Percentiles rank a stretch among this genome's conserved stretches.
phyloP scores from a whole-genome alignment of 2,888 invertebrate species.

The Petrolisthes cinctipes region DNA sequence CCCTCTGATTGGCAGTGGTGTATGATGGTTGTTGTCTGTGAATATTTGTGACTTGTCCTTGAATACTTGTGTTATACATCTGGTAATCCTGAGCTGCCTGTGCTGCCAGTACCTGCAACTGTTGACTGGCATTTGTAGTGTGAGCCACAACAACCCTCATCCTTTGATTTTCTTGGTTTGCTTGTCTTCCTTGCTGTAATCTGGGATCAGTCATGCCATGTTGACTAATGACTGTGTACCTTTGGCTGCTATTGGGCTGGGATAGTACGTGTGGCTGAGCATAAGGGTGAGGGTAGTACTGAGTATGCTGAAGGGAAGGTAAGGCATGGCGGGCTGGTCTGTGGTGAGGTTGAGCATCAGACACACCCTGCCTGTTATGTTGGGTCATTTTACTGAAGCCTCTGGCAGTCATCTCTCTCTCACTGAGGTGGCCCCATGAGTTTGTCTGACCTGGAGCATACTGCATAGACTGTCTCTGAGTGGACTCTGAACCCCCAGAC shows the following conservation, averaged over 20 bases:
- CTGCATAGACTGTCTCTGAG: constrained; percentile 3
- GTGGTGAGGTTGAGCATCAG: neutral
- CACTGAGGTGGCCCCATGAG: constrained; percentile 6
- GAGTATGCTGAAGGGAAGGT: neutral
- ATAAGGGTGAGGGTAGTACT: neutral
- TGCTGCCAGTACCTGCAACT: neutral
- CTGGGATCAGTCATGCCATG: neutral
- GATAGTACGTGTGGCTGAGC: neutral
- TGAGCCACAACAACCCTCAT: constrained; percentile 2
- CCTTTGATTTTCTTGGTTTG: neutral
- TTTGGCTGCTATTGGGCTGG: neutral
- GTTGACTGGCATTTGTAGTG: neutral
- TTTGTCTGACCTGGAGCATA: neutral
- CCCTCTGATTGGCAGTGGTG: neutral
- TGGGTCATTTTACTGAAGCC: neutral
- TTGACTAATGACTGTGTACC: neutral
- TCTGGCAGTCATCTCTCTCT: neutral
- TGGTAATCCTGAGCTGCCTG: neutral
- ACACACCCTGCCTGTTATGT: neutral
- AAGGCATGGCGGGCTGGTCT: neutral
- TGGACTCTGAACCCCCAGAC: neutral
- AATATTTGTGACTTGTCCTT: neutral
- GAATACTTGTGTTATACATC: neutral
- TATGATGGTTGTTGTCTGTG: neutral
- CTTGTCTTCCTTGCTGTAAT: neutral